phyloP scores from a whole-genome alignment of 2,888 invertebrate genomes.

The Amphiduros pacificus region DNA sequence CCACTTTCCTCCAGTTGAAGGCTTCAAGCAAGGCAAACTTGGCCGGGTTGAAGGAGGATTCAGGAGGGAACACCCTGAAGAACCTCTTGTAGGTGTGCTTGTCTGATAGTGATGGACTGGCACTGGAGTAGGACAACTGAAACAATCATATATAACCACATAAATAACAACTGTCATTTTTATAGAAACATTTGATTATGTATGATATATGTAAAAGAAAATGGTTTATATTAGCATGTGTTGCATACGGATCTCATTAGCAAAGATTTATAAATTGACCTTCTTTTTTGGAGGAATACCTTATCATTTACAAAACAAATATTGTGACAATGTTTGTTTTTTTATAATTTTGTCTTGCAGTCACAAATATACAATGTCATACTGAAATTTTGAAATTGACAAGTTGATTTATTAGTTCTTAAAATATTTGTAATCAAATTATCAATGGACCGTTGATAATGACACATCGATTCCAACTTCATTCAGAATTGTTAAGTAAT shows the following conservation, averaged over 20 bases:
- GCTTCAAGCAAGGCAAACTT: constrained; percentile 92
- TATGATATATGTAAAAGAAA: background rate
- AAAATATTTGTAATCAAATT: too few species aligned
- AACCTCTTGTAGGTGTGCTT: constrained; percentile 92
- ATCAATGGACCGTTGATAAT: too few species aligned
- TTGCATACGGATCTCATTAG: background rate
- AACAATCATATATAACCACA: too few species aligned
- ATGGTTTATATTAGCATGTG: background rate
- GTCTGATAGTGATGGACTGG: constrained; percentile 94
- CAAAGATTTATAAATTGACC: background rate
- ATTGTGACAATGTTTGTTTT: too few species aligned
- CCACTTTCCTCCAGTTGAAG: constrained; percentile 94
- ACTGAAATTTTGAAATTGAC: too few species aligned
- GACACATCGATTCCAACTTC: too few species aligned
- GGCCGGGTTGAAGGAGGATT: constrained; percentile 95
- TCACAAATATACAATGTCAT: too few species aligned
- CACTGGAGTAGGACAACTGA: constrained; percentile 94
- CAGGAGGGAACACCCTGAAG: constrained; percentile 96
- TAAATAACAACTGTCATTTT: too few species aligned
- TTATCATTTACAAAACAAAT: too few species aligned
- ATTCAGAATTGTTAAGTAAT: too few species aligned
- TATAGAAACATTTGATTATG: background rate
- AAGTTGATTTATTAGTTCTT: too few species aligned
- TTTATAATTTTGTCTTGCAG: too few species aligned
- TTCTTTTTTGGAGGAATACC: background rate